Base-by-base conservation (phyloP, 2,888 invertebrate genomes). In the Carpatolechia fugitivella region DNA sequence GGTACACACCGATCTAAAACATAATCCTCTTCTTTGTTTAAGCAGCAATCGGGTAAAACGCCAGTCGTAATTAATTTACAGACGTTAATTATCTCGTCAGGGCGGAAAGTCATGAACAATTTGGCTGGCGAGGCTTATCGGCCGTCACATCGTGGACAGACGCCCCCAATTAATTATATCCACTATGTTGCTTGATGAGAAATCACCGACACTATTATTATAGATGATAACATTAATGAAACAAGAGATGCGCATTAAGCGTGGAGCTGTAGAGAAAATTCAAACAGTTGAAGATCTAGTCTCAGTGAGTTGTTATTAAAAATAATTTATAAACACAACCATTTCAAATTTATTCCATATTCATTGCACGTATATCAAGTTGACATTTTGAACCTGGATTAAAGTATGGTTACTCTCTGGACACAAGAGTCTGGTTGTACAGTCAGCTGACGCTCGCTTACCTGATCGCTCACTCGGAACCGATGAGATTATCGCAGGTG, bases 61-160 rank as follows among this genome's bases (percentile, higher is more conserved):
- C 29, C 24, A 76, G 72, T 69, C 76, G 77, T 83, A 87, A 87
- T 88, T 86, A 87, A 85, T 85, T 83, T 85, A 82, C 77, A 72
- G 76, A 78, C 74, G 80, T 82, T 88, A 87, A 89, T 88, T 87
- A 85, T 83, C 85, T 85, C 85, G 82, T 88, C 86, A 84, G 72
- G 70, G 74, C 74, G 76, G 76, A 73, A 75, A 78, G 76, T 75
- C 73, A 75, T 75, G 80, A 76, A 76, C 78, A 83, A 74, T 82
- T 82, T 75, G 78, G 77, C 71, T 71, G 65, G 62, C 61, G 60
- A 18, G 66, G 74, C 77, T 83, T 88, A 87, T 88, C 88, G 70
- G 69, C 74, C 83, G 78, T 87, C 85, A 80, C 80, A 86, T 87
- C 87, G 72, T 50, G 47, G 60, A 60, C 62, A 62, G 61, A 58